Conservation (phyloP, 2,888 invertebrate genomes). For the Drosophila robusta region DNA sequence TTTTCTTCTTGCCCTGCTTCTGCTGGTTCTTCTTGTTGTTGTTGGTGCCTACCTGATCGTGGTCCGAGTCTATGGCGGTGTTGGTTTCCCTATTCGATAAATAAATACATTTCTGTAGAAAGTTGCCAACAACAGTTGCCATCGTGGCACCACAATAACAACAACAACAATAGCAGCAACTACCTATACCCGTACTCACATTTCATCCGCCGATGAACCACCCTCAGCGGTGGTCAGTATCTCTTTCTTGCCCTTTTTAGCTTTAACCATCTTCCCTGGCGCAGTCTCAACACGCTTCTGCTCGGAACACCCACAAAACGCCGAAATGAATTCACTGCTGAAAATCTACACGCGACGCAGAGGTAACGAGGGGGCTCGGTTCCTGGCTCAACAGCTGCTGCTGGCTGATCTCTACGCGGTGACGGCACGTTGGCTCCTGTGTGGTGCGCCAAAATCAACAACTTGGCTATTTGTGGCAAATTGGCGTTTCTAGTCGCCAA, state of each 20-base stretch:
- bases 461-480: conserved; percentile 17
- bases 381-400: conserved; percentile 17
- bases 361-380: conserved; percentile 31
- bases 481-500: conserved; percentile 18
- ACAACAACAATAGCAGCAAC: conserved; percentile 19
- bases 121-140: conserved; percentile 60
- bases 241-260: conserved; percentile 93
- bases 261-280: conserved; percentile 89
- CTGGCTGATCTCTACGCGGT: conserved; percentile 8
- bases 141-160: conserved; percentile 35
- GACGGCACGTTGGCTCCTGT: conserved; percentile 16
- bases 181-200: conserved; percentile 86
- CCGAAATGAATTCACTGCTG: conserved; percentile 73
- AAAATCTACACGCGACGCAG: conserved; percentile 70
- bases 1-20: conserved; percentile 78
- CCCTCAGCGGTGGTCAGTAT: conserved; percentile 84
- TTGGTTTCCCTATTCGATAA: conserved; percentile 87
- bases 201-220: conserved; percentile 88
- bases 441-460: conserved; percentile 10
- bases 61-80: conserved; percentile 70
- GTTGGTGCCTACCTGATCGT: conserved; percentile 82
- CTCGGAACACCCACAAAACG: conserved; percentile 69
- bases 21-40: conserved; percentile 84
- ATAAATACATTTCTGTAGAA: conserved; percentile 40
- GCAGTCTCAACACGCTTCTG: conserved; percentile 85